These are phyloP conservation scores for Onthophagus sagittarius DNA, from an alignment of 2,888 invertebrate species.

Conservation along the genomic window DNA sequence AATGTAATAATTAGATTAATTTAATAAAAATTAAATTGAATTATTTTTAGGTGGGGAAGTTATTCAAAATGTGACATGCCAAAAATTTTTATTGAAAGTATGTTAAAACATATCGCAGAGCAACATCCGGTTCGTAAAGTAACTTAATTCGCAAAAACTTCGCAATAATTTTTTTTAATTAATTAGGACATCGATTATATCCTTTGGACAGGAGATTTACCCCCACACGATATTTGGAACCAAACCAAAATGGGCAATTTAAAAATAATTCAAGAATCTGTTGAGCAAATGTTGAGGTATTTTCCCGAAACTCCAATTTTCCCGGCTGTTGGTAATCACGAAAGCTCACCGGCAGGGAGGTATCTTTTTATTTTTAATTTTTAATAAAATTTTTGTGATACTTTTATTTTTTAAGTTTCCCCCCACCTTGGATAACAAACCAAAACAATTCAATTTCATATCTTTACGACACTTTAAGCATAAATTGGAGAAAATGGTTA, in stretches of 20 bases:
- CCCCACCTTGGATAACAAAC: constrained; percentile 79
- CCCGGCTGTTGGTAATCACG: constrained; percentile 94
- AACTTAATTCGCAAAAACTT: not conserved
- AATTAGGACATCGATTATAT: constrained; percentile 86
- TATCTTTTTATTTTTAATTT: constrained; percentile 39
- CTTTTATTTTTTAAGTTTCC: constrained; percentile 59
- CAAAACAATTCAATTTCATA: constrained; percentile 80
- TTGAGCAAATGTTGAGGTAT: constrained; percentile 73
- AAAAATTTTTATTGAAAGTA: constrained; percentile 81
- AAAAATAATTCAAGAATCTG: constrained; percentile 76
- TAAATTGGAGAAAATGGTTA: constrained; percentile 88
- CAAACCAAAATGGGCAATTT: constrained; percentile 84
- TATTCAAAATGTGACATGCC: constrained; percentile 93
- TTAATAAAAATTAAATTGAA: constrained; percentile 1
- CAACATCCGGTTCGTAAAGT: constrained; percentile 65
- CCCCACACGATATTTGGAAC: constrained; percentile 94
- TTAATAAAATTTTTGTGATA: not conserved
- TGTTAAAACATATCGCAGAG: constrained; percentile 80
- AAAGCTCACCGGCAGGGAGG: constrained; percentile 94
- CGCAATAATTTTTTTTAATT: constrained; percentile 10
- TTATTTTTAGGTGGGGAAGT: constrained; percentile 75
- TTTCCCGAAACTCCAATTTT: constrained; percentile 91
- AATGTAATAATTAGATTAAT: not conserved
- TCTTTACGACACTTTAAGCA: constrained; percentile 84
- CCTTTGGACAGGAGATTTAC: constrained; percentile 93